phyloP scores from a whole-genome alignment of 2,888 invertebrate genomes.

The Archaeoteleia sp. region DNA sequence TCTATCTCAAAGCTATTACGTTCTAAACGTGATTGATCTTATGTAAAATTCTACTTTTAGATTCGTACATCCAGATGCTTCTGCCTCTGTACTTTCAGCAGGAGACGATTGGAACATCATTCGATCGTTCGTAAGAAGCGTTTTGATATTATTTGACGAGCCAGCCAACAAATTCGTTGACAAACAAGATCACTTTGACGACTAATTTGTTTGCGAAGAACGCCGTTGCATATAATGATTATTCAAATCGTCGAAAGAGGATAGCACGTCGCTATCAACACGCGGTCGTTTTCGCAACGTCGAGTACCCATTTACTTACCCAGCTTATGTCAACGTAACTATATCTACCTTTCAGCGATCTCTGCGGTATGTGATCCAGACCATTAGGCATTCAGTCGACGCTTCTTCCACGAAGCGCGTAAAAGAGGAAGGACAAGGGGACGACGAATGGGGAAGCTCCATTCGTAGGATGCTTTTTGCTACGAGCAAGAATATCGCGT shows the following conservation, averaged over 20 bases:
- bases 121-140: neutral
- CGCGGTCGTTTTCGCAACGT: constrained; percentile 44
- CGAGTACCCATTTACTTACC: constrained; percentile 50
- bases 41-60: no score
- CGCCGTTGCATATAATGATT: constrained; percentile 73
- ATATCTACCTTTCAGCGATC: constrained; percentile 58
- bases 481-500: constrained; percentile 38
- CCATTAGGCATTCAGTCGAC: constrained; percentile 68
- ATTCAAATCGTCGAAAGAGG: constrained; percentile 71
- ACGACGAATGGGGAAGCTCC: constrained; percentile 46
- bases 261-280: constrained; percentile 38
- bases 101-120: no score
- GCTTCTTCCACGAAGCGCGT: constrained; percentile 56
- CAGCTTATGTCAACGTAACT: constrained; percentile 47
- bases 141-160: neutral
- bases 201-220: constrained; percentile 70
- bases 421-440: constrained; percentile 59
- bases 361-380: constrained; percentile 69
- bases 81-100: no score
- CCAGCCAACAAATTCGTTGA: constrained; percentile 22
- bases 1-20: no score
- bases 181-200: constrained; percentile 53
- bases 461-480: constrained; percentile 57
- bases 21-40: no score
- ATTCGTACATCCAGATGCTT: no score